Conservation (phyloP, 2,797 vertebrate species). For the Sciurus vulgaris region DNA sequence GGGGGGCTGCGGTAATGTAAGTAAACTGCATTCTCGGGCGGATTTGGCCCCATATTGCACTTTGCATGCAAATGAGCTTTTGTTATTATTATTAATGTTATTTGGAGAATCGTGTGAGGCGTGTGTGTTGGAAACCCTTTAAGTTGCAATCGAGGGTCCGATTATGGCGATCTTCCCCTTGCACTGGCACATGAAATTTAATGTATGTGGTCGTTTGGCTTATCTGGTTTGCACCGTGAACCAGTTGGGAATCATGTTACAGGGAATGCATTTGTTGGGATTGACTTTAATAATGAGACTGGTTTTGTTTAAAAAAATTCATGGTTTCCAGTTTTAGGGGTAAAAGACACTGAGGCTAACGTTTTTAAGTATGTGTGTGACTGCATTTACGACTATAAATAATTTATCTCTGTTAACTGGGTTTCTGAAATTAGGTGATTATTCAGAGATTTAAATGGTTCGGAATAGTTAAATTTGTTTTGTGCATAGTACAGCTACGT, state of each 20-base stretch:
- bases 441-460: conserved; percentile 83
- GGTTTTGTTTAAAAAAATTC: conserved; percentile 81
- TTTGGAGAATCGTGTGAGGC: conserved; percentile 66
- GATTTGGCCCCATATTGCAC: conserved; percentile 79
- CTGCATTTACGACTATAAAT: conserved; percentile 61
- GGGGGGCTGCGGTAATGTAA: conserved; percentile 76
- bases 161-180: conserved; percentile 84
- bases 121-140: conserved; percentile 82
- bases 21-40: conserved; percentile 83
- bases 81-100: conserved; percentile 78
- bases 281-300: conserved; percentile 82
- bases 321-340: conserved; percentile 79
- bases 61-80: conserved; percentile 83
- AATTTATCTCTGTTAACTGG: conserved; percentile 73
- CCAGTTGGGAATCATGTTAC: conserved; percentile 83
- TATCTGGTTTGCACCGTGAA: conserved; percentile 77
- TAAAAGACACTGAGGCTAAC: conserved; percentile 37
- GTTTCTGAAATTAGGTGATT: conserved; percentile 83
- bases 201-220: conserved; percentile 87
- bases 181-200: conserved; percentile 88
- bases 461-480: conserved; percentile 85
- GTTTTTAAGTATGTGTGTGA: conserved; percentile 69
- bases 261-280: conserved; percentile 80
- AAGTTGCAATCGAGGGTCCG: conserved; percentile 85
- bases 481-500: conserved; percentile 84